phyloP scores from a whole-genome alignment of 92 coral and sea anemone genomes.

The Porites divaricata region DNA sequence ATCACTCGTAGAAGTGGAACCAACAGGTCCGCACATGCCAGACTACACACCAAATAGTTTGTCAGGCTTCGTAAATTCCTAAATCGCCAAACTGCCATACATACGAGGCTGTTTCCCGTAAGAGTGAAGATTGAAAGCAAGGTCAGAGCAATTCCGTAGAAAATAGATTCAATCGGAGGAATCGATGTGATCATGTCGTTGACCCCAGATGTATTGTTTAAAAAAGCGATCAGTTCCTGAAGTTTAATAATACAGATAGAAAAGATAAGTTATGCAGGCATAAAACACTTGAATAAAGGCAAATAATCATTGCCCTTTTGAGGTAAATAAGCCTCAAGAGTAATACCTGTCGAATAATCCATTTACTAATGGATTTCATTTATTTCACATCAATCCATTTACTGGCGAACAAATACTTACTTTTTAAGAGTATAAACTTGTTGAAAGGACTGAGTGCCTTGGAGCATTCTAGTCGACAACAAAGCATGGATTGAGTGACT shows the following conservation, averaged over 20 bases:
- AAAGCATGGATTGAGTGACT: background rate
- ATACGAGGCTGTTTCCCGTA: conserved; percentile 86
- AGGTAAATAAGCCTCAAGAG: background rate
- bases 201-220: background rate
- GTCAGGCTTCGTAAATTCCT: conserved; percentile 82
- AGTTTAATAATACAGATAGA: background rate
- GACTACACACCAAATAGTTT: conserved; percentile 87
- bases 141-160: conserved; percentile 60
- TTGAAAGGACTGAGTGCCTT: conserved; percentile 5
- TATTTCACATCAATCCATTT: no score
- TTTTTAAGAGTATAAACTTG: conserved; percentile 7
- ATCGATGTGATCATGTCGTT: conserved; percentile 21
- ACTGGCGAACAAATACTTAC: conserved; percentile 7
- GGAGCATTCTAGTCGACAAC: conserved; percentile 7
- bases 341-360: no score
- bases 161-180: conserved; percentile 44
- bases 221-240: background rate
- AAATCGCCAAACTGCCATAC: conserved; percentile 86
- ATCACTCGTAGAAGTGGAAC: conserved; percentile 84
- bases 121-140: conserved; percentile 59
- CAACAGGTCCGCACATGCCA: conserved; percentile 82
- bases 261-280: conserved; percentile 5
- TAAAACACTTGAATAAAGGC: background rate
- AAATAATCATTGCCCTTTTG: background rate
- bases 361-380: no score